Evolutionary conservation across 2,888 invertebrate genomes (phyloP).

Genomic region (Phrixothrix hirtus): DNA sequence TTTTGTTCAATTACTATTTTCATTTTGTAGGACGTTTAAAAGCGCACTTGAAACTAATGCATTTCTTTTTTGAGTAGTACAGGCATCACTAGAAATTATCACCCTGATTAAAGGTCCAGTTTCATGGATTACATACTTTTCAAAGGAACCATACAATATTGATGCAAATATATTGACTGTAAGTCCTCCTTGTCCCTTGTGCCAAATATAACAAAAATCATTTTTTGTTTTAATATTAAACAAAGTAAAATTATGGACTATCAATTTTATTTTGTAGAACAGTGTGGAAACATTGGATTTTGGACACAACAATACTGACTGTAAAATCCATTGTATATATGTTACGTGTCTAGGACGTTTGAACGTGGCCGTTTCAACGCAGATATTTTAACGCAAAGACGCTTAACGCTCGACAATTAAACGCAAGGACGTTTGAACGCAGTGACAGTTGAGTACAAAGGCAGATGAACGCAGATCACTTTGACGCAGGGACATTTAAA

Average conservation of each 20-base stretch:
- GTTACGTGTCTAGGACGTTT: not conserved
- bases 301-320: not conserved
- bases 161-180: not conserved
- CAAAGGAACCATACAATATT: not conserved
- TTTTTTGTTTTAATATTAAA: not conserved
- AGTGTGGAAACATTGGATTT: not conserved
- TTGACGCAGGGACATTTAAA: too few species aligned
- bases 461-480: too few species aligned
- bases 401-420: too few species aligned
- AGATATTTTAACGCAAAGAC: too few species aligned
- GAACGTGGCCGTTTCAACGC: too few species aligned
- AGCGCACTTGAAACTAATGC: not conserved
- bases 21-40: not conserved
- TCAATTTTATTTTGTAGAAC: conserved; percentile 1
- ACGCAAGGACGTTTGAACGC: too few species aligned
- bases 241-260: too few species aligned
- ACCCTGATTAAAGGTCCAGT: not conserved
- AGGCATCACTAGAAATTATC: not conserved
- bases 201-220: conserved; percentile 1
- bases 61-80: not conserved
- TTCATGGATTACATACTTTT: not conserved
- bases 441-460: too few species aligned
- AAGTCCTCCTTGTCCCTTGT: not conserved
- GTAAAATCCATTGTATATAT: not conserved
- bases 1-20: not conserved